A percentile compares a stretch with the other conserved stretches of the same genome.
phyloP scores from a whole-genome alignment of 64 coral and sea anemone species.

The Montipora capricornis region DNA sequence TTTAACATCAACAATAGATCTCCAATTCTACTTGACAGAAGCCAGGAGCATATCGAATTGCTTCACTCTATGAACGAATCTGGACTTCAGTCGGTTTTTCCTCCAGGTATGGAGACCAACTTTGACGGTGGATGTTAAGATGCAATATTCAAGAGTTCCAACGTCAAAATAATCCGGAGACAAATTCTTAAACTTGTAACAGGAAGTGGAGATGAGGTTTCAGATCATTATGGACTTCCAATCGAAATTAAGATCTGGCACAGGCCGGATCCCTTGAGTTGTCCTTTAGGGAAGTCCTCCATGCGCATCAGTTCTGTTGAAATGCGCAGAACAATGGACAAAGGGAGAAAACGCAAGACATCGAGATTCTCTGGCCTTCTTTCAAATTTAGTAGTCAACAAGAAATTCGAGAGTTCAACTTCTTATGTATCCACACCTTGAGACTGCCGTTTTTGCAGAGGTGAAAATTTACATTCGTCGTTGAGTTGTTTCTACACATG shows the following conservation, averaged over 20 bases:
- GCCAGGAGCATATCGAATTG: slow-evolving; percentile 50
- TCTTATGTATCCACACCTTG: too few species aligned
- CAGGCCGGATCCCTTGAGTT: too few species aligned
- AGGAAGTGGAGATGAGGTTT: slow-evolving; percentile 62
- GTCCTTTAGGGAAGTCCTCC: too few species aligned
- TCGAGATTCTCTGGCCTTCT: too few species aligned
- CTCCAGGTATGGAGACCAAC: slow-evolving; percentile 59
- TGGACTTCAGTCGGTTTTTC: slow-evolving; percentile 67
- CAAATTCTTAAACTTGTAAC: slow-evolving; percentile 65
- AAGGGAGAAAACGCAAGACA: too few species aligned
- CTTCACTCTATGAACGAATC: slow-evolving; percentile 39
- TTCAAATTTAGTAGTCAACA: too few species aligned
- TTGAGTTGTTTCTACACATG: too few species aligned
- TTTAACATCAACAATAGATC: slow-evolving; percentile 79
- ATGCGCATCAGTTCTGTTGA: too few species aligned
- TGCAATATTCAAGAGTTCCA: slow-evolving; percentile 70
- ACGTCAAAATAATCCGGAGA: slow-evolving; percentile 44
- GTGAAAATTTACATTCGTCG: too few species aligned
- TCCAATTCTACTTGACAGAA: slow-evolving; percentile 42
- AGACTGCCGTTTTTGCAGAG: too few species aligned
- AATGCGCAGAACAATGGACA: too few species aligned
- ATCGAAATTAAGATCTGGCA: slow-evolving; percentile 39
- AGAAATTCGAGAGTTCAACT: too few species aligned
- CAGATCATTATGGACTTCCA: slow-evolving; percentile 83
- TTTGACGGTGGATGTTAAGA: slow-evolving; percentile 82